These are phyloP conservation scores for Eristalinus aeneus DNA, from an alignment of 2,888 invertebrate genomes.

Conservation along the genomic window DNA sequence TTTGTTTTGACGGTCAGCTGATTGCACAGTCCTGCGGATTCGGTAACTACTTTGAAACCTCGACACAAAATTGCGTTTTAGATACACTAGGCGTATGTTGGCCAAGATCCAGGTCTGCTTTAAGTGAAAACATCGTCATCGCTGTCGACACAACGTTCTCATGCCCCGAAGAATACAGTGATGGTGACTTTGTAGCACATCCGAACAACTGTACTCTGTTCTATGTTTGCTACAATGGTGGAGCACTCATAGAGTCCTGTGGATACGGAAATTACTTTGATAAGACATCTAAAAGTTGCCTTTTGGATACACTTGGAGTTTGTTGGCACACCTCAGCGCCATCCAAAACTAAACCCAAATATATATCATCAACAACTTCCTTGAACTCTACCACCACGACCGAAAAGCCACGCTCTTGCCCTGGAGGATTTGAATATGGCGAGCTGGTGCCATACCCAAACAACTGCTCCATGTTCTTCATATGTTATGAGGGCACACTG, in stretches of 20 bases:
- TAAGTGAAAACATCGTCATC: not conserved
- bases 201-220: constrained; percentile 72
- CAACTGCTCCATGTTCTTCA: constrained; percentile 73
- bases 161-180: constrained; percentile 67
- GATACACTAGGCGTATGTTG: constrained; percentile 39
- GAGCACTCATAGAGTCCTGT: constrained; percentile 73
- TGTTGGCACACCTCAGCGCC: constrained; percentile 8
- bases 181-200: constrained; percentile 72
- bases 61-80: constrained; percentile 5
- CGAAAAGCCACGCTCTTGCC: constrained; percentile 66
- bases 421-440: constrained; percentile 70
- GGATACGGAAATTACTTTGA: constrained; percentile 74
- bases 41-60: constrained; percentile 72
- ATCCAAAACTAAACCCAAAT: not conserved
- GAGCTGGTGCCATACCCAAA: constrained; percentile 67
- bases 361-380: not conserved
- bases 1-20: constrained; percentile 74
- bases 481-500: constrained; percentile 73
- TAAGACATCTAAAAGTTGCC: constrained; percentile 67
- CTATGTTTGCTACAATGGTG: constrained; percentile 72
- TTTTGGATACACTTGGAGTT: constrained; percentile 67
- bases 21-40: constrained; percentile 64
- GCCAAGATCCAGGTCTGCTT: constrained; percentile 3
- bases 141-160: constrained; percentile 32
- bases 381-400: not conserved